phyloP scores from a whole-genome alignment of 2,888 invertebrate species.

The Rambutsinella grinnellia region DNA sequence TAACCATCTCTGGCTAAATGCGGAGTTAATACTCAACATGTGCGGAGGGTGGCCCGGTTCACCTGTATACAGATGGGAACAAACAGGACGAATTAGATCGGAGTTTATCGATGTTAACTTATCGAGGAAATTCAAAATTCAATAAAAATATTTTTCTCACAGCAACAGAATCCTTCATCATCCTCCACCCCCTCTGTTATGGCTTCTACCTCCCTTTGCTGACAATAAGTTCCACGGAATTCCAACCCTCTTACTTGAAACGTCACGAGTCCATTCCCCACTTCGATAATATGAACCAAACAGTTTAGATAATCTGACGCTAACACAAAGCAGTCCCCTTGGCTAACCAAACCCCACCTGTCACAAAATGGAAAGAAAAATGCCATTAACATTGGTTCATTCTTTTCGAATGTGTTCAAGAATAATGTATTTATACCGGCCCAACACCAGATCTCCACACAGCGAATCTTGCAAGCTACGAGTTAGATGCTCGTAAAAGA shows the following conservation, averaged over 20 bases:
- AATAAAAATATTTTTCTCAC: too few species aligned
- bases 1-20: slow-evolving; percentile 94
- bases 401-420: neutral
- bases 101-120: too few species aligned
- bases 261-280: slow-evolving; percentile 97
- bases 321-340: slow-evolving; percentile 98
- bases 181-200: slow-evolving; percentile 98
- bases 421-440: slow-evolving; percentile 66
- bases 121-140: too few species aligned
- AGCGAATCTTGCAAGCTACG: slow-evolving; percentile 95
- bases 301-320: slow-evolving; percentile 99
- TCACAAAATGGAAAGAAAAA: too few species aligned
- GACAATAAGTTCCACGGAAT: slow-evolving; percentile 98
- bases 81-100: too few species aligned
- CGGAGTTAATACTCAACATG: slow-evolving; percentile 94
- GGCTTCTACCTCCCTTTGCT: slow-evolving; percentile 96
- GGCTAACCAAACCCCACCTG: slow-evolving; percentile 97
- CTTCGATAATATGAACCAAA: slow-evolving; percentile 95
- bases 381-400: neutral
- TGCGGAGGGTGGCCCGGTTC: slow-evolving; percentile 90
- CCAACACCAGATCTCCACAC: slow-evolving; percentile 92
- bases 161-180: slow-evolving; percentile 91
- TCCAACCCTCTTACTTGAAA: slow-evolving; percentile 98
- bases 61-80: too few species aligned
- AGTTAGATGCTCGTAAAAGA: slow-evolving; percentile 99